Percentiles rank a stretch among this genome's conserved stretches.
These are phyloP conservation scores for Hippopotamyrus pictus DNA, from an alignment of 2,797 vertebrate genomes.

Conservation along the genomic window DNA sequence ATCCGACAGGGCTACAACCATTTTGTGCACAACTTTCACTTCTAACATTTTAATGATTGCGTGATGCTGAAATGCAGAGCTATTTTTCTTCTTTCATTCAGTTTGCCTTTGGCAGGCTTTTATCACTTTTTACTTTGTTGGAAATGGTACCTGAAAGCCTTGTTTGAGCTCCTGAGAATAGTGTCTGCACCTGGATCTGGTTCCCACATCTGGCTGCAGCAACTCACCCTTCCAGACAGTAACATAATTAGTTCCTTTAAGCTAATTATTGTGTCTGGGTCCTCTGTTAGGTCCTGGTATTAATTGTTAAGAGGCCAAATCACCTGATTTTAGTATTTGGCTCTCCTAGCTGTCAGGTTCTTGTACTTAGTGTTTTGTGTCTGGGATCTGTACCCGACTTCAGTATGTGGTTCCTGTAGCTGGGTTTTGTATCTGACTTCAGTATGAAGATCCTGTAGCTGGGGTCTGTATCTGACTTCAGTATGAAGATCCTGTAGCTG, in stretches of 20 bases:
- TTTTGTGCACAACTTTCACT: not conserved
- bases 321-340: not conserved
- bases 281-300: not conserved
- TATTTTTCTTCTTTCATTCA: not conserved
- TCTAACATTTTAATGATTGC: not conserved
- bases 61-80: not conserved
- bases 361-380: not conserved
- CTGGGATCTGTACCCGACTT: not conserved
- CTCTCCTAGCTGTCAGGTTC: not conserved
- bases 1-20: not conserved
- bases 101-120: not conserved
- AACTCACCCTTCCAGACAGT: not conserved
- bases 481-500: not conserved
- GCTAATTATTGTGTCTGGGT: not conserved
- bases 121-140: not conserved
- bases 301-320: not conserved
- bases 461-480: not conserved
- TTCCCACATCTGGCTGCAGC: not conserved
- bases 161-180: not conserved
- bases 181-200: not conserved
- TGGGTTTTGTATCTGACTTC: not conserved
- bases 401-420: not conserved
- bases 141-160: not conserved
- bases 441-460: not conserved
- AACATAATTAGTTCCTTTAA: not conserved